Base-by-base conservation (phyloP, 2,113 vertebrate species). In the Addax nasomaculatus region DNA sequence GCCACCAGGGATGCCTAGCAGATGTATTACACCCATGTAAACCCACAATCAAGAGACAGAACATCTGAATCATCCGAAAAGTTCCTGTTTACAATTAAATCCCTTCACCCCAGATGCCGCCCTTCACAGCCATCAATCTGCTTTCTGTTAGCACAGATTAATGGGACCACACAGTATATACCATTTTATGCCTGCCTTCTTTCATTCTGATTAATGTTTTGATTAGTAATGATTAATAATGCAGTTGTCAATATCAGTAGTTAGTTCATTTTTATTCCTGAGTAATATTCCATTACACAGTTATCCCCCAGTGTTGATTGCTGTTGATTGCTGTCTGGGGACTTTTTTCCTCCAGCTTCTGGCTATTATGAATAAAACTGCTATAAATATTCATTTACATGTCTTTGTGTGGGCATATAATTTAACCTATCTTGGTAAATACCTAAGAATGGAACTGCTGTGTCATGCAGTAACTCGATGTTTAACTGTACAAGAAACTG, bases 401-500 rank as follows among this genome's bases (percentile, higher is more conserved):
- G 47, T 55, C 60, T 89, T 67, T 51, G 70, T 43, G 64, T 36
- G 21, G 62, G 53, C 16, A 23, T 7, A 14, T 16, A 29, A 85
- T 33, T 60, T 70, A 87, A 49, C n/a, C 64, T 27, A 55, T 55
- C 30, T 85, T 19, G 33, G 67, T 76, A 94, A 95, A 83, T 36
- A 85, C 49, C 79, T 29, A 53, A 15, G 27, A 73, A 53, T 29
- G 36, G 29, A 90, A 90, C 11, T 55, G 45, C 83, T 67, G n/a
- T 45, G 25, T 53, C 67, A 39, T 17, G 25, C 10, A 7, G 16
- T 76, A 86, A 73, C 15, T 93, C 85, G 62, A 29, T 57, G 25
- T 79, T 95, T 90, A 80, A 51, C 58, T 90, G 85, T 62, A 17
- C 19, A 76, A 87, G 58, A 91, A 97, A 85, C 81, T 13, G 1